Conservation (phyloP, 2,888 invertebrate species). For the Drosophila anomalata region DNA sequence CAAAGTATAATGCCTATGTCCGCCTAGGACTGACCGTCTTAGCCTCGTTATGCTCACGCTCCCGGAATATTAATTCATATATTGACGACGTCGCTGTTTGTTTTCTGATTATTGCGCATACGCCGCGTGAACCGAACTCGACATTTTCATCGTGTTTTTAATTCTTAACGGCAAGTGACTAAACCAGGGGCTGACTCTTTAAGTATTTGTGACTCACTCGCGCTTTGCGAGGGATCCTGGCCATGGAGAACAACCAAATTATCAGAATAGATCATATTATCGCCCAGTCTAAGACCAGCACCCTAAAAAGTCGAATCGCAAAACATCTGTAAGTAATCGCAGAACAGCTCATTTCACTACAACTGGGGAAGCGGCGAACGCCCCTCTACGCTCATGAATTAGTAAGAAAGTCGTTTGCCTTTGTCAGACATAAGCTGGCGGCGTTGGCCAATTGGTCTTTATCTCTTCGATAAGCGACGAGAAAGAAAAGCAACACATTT, state of each 20-base stretch:
- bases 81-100: conserved; percentile 12
- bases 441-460: conserved; percentile 46
- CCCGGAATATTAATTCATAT: conserved; percentile 22
- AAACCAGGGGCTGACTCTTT: conserved; percentile 12
- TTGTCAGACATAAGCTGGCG: conserved; percentile 50
- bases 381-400: conserved; percentile 12
- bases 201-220: background rate
- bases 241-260: conserved; percentile 37
- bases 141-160: conserved; percentile 40
- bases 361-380: conserved; percentile 18
- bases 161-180: conserved; percentile 4
- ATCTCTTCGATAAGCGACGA: conserved; percentile 55
- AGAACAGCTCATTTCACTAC: conserved; percentile 7
- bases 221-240: conserved; percentile 5
- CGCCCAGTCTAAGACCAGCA: conserved; percentile 18
- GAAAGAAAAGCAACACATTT: conserved; percentile 35
- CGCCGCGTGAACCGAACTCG: conserved; percentile 51
- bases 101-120: conserved; percentile 50
- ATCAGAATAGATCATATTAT: conserved; percentile 29
- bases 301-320: conserved; percentile 23
- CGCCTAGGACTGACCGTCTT: conserved; percentile 3
- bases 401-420: conserved; percentile 36
- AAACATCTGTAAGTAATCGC: conserved; percentile 30
- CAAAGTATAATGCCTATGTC: background rate
- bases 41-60: conserved; percentile 22